A percentile compares a stretch with the other conserved stretches of the same genome.
Evolutionary conservation across 2,797 vertebrate species (phyloP).

Genomic region (Acanthurus tractus): DNA sequence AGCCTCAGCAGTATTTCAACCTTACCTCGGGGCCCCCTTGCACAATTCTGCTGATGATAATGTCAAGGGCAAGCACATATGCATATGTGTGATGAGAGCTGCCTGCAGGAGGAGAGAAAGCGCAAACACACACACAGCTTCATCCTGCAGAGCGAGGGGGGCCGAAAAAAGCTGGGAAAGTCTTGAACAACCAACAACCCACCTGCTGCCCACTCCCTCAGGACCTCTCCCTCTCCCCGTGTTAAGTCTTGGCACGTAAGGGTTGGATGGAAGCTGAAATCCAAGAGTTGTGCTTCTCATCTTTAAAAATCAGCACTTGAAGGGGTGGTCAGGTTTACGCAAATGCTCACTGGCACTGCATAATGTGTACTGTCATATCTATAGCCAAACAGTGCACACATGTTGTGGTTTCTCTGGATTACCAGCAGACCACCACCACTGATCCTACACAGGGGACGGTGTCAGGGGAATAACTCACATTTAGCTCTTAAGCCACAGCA

Average conservation of each 20-base stretch:
- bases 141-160: slow-evolving; percentile 49
- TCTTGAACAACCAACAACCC: slow-evolving; percentile 22
- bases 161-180: slow-evolving; percentile 20
- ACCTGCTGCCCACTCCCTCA: slow-evolving; percentile 3
- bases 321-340: slow-evolving; percentile 50
- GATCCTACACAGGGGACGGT: slow-evolving; percentile 57
- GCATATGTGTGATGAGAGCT: slow-evolving; percentile 77
- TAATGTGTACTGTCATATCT: slow-evolving; percentile 55
- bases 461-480: slow-evolving; percentile 81
- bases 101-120: slow-evolving; percentile 65
- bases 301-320: slow-evolving; percentile 7
- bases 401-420: slow-evolving; percentile 78
- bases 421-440: slow-evolving; percentile 65
- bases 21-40: slow-evolving; percentile 78
- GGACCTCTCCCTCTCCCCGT: not conserved
- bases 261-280: slow-evolving; percentile 33
- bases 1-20: slow-evolving; percentile 86
- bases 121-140: slow-evolving; percentile 68
- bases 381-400: slow-evolving; percentile 62
- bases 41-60: slow-evolving; percentile 85
- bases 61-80: slow-evolving; percentile 85
- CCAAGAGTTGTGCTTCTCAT: slow-evolving; percentile 20
- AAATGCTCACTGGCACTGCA: slow-evolving; percentile 38
- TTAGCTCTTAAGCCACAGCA: slow-evolving; percentile 85
- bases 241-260: not conserved